Evolutionary conservation across 2,113 vertebrate species (phyloP), one percentile per base, ranked within the genome.

Genomic region (Condylura cristata): DNA sequence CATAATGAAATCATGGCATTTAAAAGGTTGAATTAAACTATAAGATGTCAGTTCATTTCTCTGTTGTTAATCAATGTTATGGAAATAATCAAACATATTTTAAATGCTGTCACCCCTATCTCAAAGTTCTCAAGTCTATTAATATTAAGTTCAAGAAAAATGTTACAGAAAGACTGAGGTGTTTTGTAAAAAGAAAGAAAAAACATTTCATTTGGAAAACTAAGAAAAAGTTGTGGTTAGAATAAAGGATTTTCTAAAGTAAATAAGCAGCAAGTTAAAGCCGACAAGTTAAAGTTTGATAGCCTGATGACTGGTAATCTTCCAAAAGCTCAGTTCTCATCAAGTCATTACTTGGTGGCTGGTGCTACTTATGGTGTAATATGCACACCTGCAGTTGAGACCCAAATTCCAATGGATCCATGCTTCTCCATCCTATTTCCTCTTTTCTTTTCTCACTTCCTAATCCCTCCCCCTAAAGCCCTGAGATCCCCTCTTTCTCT

Each of bases 81-180:
- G 22, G 20, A 72, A 86, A 92, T 53, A 9, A 60, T 24, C 65
- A 53, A 60, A 44, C 76, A 58, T 44, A 20, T 53, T 61, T 74
- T 92, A 20, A 65, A 74, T 70, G 26, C 17, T 87, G 0, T 28
- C 48, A 26, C 71, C 1, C 13, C 13, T 89, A 7, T 5, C n/a
- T 82, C 13, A 89, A 56, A 75, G 20, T 70, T 20, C 41, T 39
- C 32, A 83, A 0, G 32, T 51, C 8, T n/a, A n/a, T n/a, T n/a
- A 58, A 56, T 24, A 75, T 48, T 70, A 91, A 75, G 2, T 86
- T 66, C 20, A 87, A 93, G 37, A 86, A 74, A 74, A 89, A 68
- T 30, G 63, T 18, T 75, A 37, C 0, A 48, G 46, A 90, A 84
- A 75, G 61, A 80, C 6, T 32, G 51, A 56, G 3, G 2, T 71